Conservation (phyloP, 2,113 vertebrate species). For the Guaruba guarouba region DNA sequence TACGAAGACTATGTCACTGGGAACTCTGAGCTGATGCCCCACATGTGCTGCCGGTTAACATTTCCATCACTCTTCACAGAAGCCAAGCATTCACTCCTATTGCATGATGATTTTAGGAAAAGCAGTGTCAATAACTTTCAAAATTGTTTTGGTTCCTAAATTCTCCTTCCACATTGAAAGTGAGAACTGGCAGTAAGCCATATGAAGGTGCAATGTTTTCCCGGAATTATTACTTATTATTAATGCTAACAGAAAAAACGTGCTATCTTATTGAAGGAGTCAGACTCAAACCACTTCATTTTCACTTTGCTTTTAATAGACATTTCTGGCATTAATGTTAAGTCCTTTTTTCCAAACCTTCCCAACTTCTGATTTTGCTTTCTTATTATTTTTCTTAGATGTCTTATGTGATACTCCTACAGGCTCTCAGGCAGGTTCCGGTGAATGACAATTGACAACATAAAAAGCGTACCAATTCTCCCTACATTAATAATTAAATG, state of each 20-base stretch:
- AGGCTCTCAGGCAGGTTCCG: background rate
- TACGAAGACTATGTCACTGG: background rate
- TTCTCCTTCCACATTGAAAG: background rate
- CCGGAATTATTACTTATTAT: background rate
- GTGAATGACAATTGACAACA: background rate
- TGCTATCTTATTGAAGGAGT: background rate
- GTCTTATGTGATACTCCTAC: background rate
- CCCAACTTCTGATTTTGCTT: background rate
- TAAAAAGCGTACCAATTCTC: background rate
- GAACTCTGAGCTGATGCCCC: background rate
- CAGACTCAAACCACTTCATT: background rate
- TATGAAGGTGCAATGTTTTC: background rate
- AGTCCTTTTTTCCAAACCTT: background rate
- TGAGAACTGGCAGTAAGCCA: background rate
- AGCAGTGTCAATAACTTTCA: background rate
- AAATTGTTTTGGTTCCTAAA: background rate
- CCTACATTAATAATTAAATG: background rate
- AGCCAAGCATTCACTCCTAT: background rate
- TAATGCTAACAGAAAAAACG: background rate
- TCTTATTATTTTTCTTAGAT: background rate
- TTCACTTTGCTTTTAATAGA: background rate
- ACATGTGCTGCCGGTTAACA: fast-evolving
- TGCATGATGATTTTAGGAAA: background rate
- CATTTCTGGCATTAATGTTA: background rate
- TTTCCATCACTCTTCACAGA: background rate